phyloP scores from a whole-genome alignment of 1,140 invertebrate genomes.

The Lethrus apterus region DNA sequence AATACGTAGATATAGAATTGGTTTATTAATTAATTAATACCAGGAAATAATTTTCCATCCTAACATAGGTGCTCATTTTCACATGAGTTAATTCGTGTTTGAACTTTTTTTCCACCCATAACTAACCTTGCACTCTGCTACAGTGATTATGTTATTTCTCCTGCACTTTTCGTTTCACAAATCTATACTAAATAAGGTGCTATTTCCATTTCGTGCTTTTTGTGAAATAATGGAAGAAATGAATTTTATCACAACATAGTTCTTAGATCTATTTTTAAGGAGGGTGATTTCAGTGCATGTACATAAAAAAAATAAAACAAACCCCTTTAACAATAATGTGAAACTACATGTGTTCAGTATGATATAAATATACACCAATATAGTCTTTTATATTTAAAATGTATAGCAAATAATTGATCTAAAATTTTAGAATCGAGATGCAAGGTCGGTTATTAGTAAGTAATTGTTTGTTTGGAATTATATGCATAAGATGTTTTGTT shows the following conservation, averaged over 20 bases:
- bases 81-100: not conserved
- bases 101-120: constrained; percentile 1
- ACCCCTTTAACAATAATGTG: constrained; percentile 17
- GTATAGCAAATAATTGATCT: constrained; percentile 6
- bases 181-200: not conserved
- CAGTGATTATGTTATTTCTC: not conserved
- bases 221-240: not conserved
- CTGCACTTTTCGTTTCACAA: not conserved
- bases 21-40: not conserved
- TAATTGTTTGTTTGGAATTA: too few species aligned
- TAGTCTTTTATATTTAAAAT: constrained; percentile 16
- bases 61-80: not conserved
- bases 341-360: constrained; percentile 22
- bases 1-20: not conserved
- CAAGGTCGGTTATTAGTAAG: too few species aligned
- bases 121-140: constrained; percentile 20
- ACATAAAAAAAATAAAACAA: constrained; percentile 8
- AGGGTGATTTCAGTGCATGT: not conserved
- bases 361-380: constrained; percentile 18
- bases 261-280: constrained; percentile 4
- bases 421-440: too few species aligned
- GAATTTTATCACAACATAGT: not conserved
- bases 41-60: not conserved
- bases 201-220: constrained; percentile 1
- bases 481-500: too few species aligned